Base-by-base conservation (phyloP, 2,113 vertebrate species). In the Cisticola juncidis region DNA sequence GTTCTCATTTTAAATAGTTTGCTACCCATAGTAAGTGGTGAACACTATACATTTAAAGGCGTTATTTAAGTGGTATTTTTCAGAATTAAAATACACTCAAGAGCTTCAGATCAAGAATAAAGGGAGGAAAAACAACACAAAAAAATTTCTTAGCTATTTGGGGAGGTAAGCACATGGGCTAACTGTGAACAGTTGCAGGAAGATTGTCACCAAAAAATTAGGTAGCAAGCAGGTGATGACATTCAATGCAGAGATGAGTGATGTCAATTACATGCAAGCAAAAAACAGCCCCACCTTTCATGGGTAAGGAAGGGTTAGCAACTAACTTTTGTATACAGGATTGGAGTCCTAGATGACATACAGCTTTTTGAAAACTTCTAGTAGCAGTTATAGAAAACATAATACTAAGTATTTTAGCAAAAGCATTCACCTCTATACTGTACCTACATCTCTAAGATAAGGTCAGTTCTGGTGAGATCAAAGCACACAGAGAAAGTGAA, bases 241-340 rank as follows among this genome's bases (percentile, higher is more conserved):
- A 15, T 44, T 61, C 12, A 57, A 9, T 26, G 11, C 16, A 38
- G 58, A 53, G 25, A 28, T 28, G 2, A 36, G 3, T 50, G 21
- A 40, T 36, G 9, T 35, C 14, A 21, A 5, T 24, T 15, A 53
- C 4, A 58, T 17, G 6, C 11, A 82, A 68, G 12, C 16, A 64
- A 72, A 95, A 58, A 29, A n/a, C 9, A 86, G 5, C 2, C 14
- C 2, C 40, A 15, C 3, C 3, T 57, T 88, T 80, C 13, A 21
- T 31, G 6, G 19, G 17, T n/a, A 9, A 3, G 54, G 33, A 18
- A 47, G 23, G 2, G 8, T 48, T 53, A 56, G 38, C 29, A 83
- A 50, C 6, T 18, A 5, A 24, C 21, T 58, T 22, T 28, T 40
- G 28, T 5, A 23, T 0, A 1, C 2, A n/a, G 5, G 9, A 8